Percentiles rank a stretch among this genome's conserved stretches.
Evolutionary conservation across 2,888 invertebrate genomes (phyloP).

Genomic region (Masnerella sp.): DNA sequence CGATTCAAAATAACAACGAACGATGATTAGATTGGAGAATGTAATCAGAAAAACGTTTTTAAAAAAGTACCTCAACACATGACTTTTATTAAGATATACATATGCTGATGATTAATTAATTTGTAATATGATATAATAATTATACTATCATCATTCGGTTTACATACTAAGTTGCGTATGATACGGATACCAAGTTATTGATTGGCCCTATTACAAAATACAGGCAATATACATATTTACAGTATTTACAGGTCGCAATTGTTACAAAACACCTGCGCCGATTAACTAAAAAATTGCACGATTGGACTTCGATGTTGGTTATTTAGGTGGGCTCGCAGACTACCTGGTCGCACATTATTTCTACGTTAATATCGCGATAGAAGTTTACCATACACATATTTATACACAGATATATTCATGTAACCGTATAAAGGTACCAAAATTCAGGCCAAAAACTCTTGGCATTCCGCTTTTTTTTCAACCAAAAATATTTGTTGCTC

Average conservation of each 20-base stretch:
- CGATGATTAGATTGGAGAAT: constrained; percentile 45
- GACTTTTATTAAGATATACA: constrained; percentile 78
- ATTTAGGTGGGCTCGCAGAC: constrained; percentile 66
- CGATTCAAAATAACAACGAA: constrained; percentile 28
- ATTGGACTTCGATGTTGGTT: constrained; percentile 77
- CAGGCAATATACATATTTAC: constrained; percentile 77
- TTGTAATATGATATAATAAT: constrained; percentile 73
- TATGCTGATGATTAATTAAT: constrained; percentile 75
- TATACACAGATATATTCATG: constrained; percentile 39
- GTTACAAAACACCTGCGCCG: constrained; percentile 68
- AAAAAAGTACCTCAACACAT: constrained; percentile 78
- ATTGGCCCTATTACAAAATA: constrained; percentile 60
- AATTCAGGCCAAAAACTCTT: constrained; percentile 15
- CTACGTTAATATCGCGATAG: constrained; percentile 14
- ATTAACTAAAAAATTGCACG: constrained; percentile 76
- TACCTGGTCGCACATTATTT: constrained; percentile 14
- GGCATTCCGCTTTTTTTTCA: not conserved
- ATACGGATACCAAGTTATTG: constrained; percentile 58
- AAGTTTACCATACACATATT: constrained; percentile 27
- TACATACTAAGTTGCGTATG: constrained; percentile 59
- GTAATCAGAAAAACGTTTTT: constrained; percentile 69
- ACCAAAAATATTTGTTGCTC: constrained; percentile 7
- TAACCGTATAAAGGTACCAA: constrained; percentile 17
- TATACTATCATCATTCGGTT: constrained; percentile 69
- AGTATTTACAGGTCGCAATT: constrained; percentile 73